Base-by-base conservation (phyloP, 2,113 vertebrate genomes). In the Antennarius striatus region DNA sequence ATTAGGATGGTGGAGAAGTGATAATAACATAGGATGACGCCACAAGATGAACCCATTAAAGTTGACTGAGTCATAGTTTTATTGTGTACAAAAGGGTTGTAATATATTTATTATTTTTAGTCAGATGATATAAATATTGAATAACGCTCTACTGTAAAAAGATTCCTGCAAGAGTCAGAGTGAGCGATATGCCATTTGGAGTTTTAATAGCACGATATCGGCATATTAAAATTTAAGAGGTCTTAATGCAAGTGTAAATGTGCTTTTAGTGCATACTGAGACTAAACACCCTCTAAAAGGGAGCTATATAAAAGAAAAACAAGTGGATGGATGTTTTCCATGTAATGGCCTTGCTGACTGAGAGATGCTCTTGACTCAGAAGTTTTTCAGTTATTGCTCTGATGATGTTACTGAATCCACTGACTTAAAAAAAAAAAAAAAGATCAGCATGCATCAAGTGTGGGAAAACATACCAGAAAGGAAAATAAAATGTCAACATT, bases 331-430 rank as follows among this genome's bases (percentile, higher is more conserved):
- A 77, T 83, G 42, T 64, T 68, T 74, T 12, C 63, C 51, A 39
- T 54, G 55, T 74, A 82, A 80, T 80, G 72, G 45, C 48, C 56
- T 71, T 62, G 46, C 52, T 56, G 58, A 70, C 49, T 49, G 50
- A 73, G 16, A 55, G 55, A 80, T 52, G 43, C 54, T 39, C 30
- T 72, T 70, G 30, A 56, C 15, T 60, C 49, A 46, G 30, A 53
- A 12, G 36, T 68, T 53, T 73, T 73, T 75, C 36, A 55, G 10
- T 48, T 15, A 58, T 48, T 29, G 15, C 15, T 56, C 30, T 28
- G 28, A 30, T 9, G 53, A 61, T 58, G n/a, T 42, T n/a, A 43
- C 1, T 30, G 14, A 68, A 74, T 69, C 36, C 43, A 52, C 40
- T 40, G 39, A 54, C 28, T 51, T 7, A n/a, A 64, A 16, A 12